Percentiles rank a stretch among this genome's conserved stretches.
These are phyloP conservation scores for Nesidiocoris tenuis DNA, from an alignment of 2,888 invertebrate species.

Conservation along the genomic window DNA sequence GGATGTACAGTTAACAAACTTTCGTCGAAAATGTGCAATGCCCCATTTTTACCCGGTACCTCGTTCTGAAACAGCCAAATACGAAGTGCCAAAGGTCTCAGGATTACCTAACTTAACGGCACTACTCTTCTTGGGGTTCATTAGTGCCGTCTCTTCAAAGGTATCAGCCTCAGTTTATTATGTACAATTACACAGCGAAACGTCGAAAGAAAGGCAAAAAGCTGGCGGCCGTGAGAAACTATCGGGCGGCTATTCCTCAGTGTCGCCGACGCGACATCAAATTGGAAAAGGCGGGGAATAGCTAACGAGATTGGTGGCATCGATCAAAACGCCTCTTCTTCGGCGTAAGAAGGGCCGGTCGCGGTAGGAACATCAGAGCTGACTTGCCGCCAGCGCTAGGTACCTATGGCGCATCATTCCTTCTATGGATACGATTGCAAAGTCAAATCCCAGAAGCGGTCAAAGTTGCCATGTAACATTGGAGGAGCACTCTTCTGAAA, in stretches of 20 bases:
- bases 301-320: not conserved
- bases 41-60: too few species aligned
- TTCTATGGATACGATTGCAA: slow-evolving; percentile 38
- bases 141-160: not conserved
- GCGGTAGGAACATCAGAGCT: too few species aligned
- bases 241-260: not conserved
- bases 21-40: too few species aligned
- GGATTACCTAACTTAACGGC: too few species aligned
- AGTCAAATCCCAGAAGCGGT: slow-evolving; percentile 9
- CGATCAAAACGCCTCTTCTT: not conserved
- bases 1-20: too few species aligned
- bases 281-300: not conserved
- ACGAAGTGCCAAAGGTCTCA: too few species aligned
- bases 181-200: not conserved
- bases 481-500: too few species aligned
- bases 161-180: too few species aligned
- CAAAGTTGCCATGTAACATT: too few species aligned
- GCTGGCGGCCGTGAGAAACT: not conserved
- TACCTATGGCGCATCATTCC: slow-evolving; percentile 5
- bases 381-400: not conserved
- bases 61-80: too few species aligned
- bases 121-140: not conserved
- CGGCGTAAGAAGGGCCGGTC: not conserved
- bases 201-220: not conserved
- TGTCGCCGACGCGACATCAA: not conserved